These are phyloP conservation scores for Drosophila lowei DNA, from an alignment of 1,140 invertebrate genomes.

Conservation along the genomic window DNA sequence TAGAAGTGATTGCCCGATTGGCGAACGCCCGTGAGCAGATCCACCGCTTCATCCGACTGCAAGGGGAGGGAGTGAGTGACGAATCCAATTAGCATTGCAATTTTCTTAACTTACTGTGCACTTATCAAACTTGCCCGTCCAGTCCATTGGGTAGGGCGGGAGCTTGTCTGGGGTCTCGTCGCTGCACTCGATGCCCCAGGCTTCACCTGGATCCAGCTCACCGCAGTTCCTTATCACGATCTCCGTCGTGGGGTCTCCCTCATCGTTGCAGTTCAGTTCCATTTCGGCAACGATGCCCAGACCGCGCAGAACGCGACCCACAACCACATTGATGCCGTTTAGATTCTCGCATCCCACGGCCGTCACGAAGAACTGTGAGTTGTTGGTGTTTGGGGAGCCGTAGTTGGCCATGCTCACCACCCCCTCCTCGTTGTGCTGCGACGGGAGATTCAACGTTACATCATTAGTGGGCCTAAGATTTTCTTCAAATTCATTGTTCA, in stretches of 20 bases:
- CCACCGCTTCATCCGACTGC: slow-evolving; percentile 48
- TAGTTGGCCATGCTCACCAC: slow-evolving; percentile 96
- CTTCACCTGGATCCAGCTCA: slow-evolving; percentile 85
- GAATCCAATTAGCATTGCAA: not conserved
- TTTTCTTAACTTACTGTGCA: slow-evolving; percentile 71
- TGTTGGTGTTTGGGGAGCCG: slow-evolving; percentile 92
- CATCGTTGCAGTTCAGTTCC: slow-evolving; percentile 84
- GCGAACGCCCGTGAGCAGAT: slow-evolving; percentile 85
- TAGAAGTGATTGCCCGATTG: slow-evolving; percentile 89
- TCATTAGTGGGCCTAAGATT: not conserved
- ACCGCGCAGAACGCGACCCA: slow-evolving; percentile 91
- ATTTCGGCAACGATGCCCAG: slow-evolving; percentile 88
- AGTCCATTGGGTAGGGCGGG: slow-evolving; percentile 91
- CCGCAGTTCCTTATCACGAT: slow-evolving; percentile 89
- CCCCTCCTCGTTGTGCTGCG: slow-evolving; percentile 86
- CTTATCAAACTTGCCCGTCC: slow-evolving; percentile 83
- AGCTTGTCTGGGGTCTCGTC: slow-evolving; percentile 88
- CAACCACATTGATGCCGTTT: slow-evolving; percentile 95
- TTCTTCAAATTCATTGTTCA: not conserved
- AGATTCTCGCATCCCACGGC: slow-evolving; percentile 92
- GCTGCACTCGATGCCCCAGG: slow-evolving; percentile 87
- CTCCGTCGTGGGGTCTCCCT: slow-evolving; percentile 86
- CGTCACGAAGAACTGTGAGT: slow-evolving; percentile 98
- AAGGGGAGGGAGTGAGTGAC: slow-evolving; percentile 5
- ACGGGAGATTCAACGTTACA: not conserved